Percentiles rank a stretch among this genome's conserved stretches.
These are phyloP conservation scores for Anorthoa munda DNA, from an alignment of 2,888 invertebrate species.

Conservation along the genomic window DNA sequence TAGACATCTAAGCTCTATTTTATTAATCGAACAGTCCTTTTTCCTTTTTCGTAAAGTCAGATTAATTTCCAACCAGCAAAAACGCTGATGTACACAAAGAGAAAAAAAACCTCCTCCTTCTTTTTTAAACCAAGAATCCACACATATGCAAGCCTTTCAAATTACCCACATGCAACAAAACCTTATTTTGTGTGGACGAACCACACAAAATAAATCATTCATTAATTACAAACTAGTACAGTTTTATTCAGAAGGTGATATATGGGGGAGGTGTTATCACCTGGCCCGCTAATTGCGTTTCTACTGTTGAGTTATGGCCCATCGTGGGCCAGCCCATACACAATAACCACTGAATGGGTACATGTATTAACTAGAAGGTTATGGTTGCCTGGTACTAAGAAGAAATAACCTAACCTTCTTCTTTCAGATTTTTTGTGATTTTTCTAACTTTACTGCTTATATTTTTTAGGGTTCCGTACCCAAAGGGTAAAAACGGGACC, in stretches of 20 bases:
- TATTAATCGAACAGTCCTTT: neutral
- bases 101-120: neutral
- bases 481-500: too few species aligned
- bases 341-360: conserved; percentile 56
- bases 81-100: neutral
- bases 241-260: conserved; percentile 73
- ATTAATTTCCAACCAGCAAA: neutral
- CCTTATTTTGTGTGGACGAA: too few species aligned
- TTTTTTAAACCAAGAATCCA: conserved; percentile 16
- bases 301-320: conserved; percentile 82
- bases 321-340: conserved; percentile 65
- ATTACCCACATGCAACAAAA: conserved; percentile 42
- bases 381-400: neutral
- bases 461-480: too few species aligned
- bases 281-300: conserved; percentile 86
- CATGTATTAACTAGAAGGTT: conserved; percentile 30
- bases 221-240: conserved; percentile 65
- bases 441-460: too few species aligned
- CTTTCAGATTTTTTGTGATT: neutral
- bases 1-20: neutral
- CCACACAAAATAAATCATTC: conserved; percentile 60
- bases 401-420: neutral
- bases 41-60: too few species aligned
- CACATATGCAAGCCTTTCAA: conserved; percentile 15
- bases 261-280: conserved; percentile 78